Conservation (phyloP, 2,113 vertebrate species). For the Zonotrichia leucophrys region DNA sequence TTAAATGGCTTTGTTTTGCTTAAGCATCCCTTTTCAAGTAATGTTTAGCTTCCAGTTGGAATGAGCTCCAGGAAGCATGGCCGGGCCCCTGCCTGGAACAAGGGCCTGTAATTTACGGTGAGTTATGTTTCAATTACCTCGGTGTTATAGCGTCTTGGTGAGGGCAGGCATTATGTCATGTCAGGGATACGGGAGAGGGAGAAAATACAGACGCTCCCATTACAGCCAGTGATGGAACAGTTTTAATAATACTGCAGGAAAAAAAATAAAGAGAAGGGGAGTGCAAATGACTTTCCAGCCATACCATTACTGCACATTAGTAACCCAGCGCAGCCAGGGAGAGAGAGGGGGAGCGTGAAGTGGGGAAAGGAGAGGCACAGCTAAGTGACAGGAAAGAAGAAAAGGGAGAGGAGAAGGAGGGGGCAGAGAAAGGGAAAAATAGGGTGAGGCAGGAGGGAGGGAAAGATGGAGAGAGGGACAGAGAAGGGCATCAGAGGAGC, state of each 20-base stretch:
- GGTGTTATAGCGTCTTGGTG: constrained; percentile 76
- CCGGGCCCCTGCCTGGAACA: constrained; percentile 70
- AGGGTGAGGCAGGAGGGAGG: background rate
- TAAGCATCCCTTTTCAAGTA: constrained; percentile 74
- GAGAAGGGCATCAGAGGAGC: background rate
- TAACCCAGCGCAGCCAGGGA: constrained; percentile 17
- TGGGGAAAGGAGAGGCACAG: background rate
- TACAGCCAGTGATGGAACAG: constrained; percentile 79
- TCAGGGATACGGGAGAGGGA: constrained; percentile 74
- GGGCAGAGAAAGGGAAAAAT: background rate
- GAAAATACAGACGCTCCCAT: constrained; percentile 76
- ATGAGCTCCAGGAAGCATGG: constrained; percentile 75
- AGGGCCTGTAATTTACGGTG: constrained; percentile 80
- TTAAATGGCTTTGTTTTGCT: constrained; percentile 69
- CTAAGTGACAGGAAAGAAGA: background rate
- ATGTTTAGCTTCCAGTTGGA: constrained; percentile 77
- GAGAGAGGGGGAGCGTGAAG: background rate
- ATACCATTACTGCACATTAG: constrained; percentile 76
- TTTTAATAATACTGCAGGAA: constrained; percentile 80
- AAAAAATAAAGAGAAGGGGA: constrained; percentile 70
- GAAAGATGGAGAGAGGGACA: background rate
- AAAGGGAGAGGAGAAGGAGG: background rate
- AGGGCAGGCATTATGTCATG: constrained; percentile 82
- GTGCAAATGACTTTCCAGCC: constrained; percentile 72
- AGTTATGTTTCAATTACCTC: constrained; percentile 86